These are phyloP conservation scores for Brotula barbata DNA, from an alignment of 2,797 vertebrate genomes.

Conservation along the genomic window DNA sequence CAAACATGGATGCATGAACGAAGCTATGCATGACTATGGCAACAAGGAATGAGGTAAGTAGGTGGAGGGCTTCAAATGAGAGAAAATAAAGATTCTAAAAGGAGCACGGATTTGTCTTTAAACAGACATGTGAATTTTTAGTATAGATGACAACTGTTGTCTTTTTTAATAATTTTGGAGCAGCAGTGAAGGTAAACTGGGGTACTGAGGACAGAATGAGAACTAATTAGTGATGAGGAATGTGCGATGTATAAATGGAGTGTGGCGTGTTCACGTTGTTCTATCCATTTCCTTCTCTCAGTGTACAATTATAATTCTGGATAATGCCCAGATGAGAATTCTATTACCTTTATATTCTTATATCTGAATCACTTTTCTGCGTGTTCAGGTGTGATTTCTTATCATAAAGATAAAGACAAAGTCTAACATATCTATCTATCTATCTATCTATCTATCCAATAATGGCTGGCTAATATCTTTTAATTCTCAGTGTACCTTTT, in stretches of 20 bases:
- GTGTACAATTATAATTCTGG: too few species aligned
- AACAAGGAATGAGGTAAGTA: neutral
- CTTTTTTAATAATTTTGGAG: constrained; percentile 29
- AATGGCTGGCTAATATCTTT: too few species aligned
- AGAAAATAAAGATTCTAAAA: neutral
- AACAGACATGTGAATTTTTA: neutral
- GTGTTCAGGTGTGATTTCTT: too few species aligned
- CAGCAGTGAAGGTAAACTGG: constrained; percentile 22
- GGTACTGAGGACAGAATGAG: constrained; percentile 47
- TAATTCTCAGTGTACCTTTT: too few species aligned
- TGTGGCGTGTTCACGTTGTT: too few species aligned
- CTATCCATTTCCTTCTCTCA: too few species aligned
- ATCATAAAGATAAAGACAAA: too few species aligned
- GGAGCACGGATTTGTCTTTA: constrained; percentile 15
- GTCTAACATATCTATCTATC: too few species aligned
- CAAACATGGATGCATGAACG: neutral
- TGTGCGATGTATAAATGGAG: constrained; percentile 41
- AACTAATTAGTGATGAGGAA: constrained; percentile 46
- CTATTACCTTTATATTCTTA: too few species aligned
- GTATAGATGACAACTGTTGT: neutral
- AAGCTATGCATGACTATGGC: neutral
- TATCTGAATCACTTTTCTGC: too few species aligned
- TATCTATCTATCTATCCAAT: too few species aligned
- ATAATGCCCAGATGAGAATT: too few species aligned
- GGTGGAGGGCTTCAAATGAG: neutral